phyloP scores from a whole-genome alignment of 2,888 invertebrate genomes.

The Volucella bombylans region DNA sequence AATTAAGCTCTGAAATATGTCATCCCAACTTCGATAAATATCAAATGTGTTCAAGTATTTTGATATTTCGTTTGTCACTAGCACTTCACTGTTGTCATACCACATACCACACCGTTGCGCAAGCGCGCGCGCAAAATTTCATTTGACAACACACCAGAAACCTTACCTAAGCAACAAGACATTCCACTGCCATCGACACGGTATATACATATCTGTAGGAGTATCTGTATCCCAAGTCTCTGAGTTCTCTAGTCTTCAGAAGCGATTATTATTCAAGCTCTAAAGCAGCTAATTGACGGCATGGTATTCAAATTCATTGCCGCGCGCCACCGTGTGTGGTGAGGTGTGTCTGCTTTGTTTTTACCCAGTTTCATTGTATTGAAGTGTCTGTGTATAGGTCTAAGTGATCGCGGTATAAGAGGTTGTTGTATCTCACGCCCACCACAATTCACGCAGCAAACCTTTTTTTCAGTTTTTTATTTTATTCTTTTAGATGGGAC shows the following conservation, averaged over 20 bases:
- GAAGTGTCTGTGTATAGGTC: not conserved
- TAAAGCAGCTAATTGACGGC: conserved; percentile 47
- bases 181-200: not conserved
- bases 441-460: conserved; percentile 51
- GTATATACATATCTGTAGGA: no score
- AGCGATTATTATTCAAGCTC: conserved; percentile 41
- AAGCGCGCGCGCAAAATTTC: not conserved
- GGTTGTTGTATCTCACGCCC: conserved; percentile 54
- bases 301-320: conserved; percentile 47
- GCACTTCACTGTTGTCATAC: not conserved
- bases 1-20: conserved; percentile 40
- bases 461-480: conserved; percentile 16
- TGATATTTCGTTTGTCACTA: conserved; percentile 11
- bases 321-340: conserved; percentile 30
- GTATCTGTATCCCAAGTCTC: no score
- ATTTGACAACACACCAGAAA: conserved; percentile 1
- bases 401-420: conserved; percentile 15
- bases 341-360: conserved; percentile 49
- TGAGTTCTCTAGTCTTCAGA: conserved; percentile 3
- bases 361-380: not conserved
- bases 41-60: conserved; percentile 21
- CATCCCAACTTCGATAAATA: conserved; percentile 37
- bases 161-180: conserved; percentile 7
- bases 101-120: not conserved
- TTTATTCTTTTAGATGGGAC: conserved; percentile 7